Evolutionary conservation across 2,888 invertebrate species (phyloP).

Genomic region (Lymantria monacha): DNA sequence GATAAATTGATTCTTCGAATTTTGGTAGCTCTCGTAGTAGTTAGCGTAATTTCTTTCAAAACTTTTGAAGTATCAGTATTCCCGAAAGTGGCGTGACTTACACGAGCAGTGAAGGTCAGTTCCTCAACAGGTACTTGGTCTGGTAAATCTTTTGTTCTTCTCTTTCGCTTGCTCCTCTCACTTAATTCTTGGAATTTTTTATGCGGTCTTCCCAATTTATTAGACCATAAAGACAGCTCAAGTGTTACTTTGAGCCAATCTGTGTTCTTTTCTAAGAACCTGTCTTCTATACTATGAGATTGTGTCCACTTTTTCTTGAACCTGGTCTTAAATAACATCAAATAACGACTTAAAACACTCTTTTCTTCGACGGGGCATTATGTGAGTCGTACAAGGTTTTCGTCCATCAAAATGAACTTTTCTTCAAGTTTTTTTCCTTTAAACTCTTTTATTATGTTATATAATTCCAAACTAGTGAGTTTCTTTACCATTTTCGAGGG

Average conservation of each 20-base stretch:
- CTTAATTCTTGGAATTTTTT: neutral
- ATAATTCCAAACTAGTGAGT: slow-evolving; percentile 1
- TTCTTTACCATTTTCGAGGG: neutral
- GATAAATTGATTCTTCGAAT: neutral
- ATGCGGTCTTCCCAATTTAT: neutral
- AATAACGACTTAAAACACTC: neutral
- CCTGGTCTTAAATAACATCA: neutral
- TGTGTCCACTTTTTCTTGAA: neutral
- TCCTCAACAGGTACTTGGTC: slow-evolving; percentile 5
- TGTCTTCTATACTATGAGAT: neutral
- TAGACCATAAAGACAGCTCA: neutral
- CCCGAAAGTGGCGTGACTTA: neutral
- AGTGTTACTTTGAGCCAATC: neutral
- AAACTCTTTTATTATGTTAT: neutral
- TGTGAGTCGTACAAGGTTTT: neutral
- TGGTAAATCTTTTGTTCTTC: neutral
- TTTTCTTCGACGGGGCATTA: neutral
- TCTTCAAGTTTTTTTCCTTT: neutral
- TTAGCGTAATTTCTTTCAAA: slow-evolving; percentile 6
- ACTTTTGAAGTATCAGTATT: slow-evolving; percentile 4
- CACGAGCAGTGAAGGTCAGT: slow-evolving; percentile 2
- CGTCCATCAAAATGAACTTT: neutral
- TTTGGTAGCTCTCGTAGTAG: slow-evolving; percentile 6
- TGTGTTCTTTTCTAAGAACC: neutral
- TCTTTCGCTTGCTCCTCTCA: neutral